These are phyloP conservation scores for Rhabdornis inornatus DNA, from an alignment of 2,113 vertebrate genomes.

Conservation along the genomic window DNA sequence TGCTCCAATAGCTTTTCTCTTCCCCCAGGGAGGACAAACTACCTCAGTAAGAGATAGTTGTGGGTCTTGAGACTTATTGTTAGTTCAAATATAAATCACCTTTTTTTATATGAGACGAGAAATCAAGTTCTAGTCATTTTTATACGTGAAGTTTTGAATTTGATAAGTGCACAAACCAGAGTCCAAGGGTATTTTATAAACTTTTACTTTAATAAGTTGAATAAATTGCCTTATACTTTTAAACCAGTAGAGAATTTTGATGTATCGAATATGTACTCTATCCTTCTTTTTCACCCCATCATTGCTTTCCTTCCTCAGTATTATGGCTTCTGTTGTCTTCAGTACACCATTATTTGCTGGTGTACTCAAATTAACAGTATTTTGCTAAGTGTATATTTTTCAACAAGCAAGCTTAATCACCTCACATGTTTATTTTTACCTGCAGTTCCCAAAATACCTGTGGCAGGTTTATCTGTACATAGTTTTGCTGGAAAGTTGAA, in stretches of 20 bases:
- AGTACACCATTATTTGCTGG: neutral
- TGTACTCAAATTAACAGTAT: neutral
- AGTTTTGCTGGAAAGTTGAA: neutral
- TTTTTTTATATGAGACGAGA: slow-evolving; percentile 1
- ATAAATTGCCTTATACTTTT: slow-evolving; percentile 21
- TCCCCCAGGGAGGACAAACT: slow-evolving; percentile 32
- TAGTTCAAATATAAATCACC: slow-evolving; percentile 38
- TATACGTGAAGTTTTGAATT: slow-evolving; percentile 30
- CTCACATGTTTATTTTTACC: neutral
- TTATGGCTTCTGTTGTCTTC: neutral
- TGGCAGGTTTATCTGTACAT: neutral
- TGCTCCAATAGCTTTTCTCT: slow-evolving; percentile 54
- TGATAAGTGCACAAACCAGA: slow-evolving; percentile 2
- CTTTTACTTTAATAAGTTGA: slow-evolving; percentile 34
- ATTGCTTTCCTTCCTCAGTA: neutral
- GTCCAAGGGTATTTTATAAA: slow-evolving; percentile 35
- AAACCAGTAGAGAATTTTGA: neutral
- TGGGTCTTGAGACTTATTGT: slow-evolving; percentile 50
- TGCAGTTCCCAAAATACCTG: neutral
- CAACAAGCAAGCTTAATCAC: neutral
- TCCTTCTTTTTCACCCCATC: neutral
- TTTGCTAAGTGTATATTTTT: neutral
- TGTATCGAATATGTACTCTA: neutral
- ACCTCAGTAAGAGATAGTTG: slow-evolving; percentile 28
- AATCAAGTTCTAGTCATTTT: slow-evolving; percentile 50